Percentiles rank a stretch among this genome's conserved stretches.
These are phyloP conservation scores for Epinephelus malabaricus DNA, from an alignment of 2,797 vertebrate genomes.

Conservation along the genomic window DNA sequence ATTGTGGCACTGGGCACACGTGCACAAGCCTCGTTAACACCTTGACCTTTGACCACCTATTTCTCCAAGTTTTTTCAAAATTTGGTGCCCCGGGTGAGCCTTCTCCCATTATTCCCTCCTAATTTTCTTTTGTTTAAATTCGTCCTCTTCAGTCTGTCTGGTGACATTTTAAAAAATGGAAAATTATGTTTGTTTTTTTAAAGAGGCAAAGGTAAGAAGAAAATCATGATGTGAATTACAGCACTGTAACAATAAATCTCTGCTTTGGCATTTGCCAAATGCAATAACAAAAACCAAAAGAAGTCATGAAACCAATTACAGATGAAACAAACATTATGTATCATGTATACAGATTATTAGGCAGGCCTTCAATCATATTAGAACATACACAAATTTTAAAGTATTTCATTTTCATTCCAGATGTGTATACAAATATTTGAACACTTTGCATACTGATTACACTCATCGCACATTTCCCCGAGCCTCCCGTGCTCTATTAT, in stretches of 20 bases:
- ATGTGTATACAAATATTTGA: conserved; percentile 28
- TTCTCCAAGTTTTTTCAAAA: too few species aligned
- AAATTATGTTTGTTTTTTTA: neutral
- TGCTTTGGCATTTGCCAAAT: neutral
- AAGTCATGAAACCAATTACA: neutral
- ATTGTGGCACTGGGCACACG: too few species aligned
- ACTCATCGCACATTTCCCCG: conserved; percentile 19
- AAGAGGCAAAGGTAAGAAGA: neutral
- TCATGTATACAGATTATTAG: neutral
- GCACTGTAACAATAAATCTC: neutral
- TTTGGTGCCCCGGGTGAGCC: too few species aligned
- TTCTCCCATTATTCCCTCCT: too few species aligned
- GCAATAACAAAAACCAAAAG: neutral
- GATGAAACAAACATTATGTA: neutral
- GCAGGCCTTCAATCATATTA: conserved; percentile 6
- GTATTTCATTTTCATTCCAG: conserved; percentile 23
- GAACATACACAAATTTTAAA: neutral
- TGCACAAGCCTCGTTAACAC: too few species aligned
- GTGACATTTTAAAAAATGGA: conserved; percentile 29
- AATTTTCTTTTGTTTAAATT: neutral
- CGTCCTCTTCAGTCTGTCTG: conserved; percentile 4
- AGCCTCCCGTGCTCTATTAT: conserved; percentile 46
- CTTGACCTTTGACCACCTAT: too few species aligned
- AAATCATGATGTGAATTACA: conserved; percentile 17
- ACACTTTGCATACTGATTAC: conserved; percentile 28